Base-by-base conservation (phyloP, 2,113 vertebrate species). In the Drymodes brunneopygia region DNA sequence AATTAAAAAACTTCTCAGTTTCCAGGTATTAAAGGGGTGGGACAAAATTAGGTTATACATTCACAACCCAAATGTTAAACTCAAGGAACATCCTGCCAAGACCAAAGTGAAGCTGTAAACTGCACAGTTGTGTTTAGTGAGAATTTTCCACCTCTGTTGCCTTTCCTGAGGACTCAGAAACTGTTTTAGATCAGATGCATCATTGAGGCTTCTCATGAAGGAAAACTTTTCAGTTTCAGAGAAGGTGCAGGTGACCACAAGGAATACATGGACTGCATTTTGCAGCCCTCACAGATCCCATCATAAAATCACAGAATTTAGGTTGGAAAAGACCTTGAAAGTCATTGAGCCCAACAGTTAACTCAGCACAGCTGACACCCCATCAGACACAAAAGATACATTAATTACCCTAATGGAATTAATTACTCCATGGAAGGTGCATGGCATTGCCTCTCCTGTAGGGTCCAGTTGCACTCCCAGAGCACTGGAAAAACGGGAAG, bases 231-330 rank as follows among this genome's bases (percentile, higher is more conserved):
- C 56, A 33, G 29, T 82, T 82, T 82, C 50, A 53, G 35, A 47
- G 33, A 62, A 62, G 0, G 8, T 44, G 22, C 35, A 51, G 44
- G 17, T 69, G 62, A 53, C 57, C 19, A 15, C 11, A 12, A 38
- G 17, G 6, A 13, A 23, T 6, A 8, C 16, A 31, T 2, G 36
- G 33, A 27, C 11, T 67, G 14, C 12, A 22, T 1, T 0, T 10
- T 60, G n/a, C 23, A 86, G 22, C 24, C 14, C 5, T 80, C 23
- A 11, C 5, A 8, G 20, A 54, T 18, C 31, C 38, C 15, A 22
- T 13, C n/a, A 40, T 5, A 53, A 22, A 65, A 33, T 11, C 18
- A 50, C 1, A 35, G 28, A 67, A 60, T 45, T 58, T 25, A 12
- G 6, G 6, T 7, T 53, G 28, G 45, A 35, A 47, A 53, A 47